phyloP scores from a whole-genome alignment of 2,113 vertebrate genomes.

The Columba janthina region DNA sequence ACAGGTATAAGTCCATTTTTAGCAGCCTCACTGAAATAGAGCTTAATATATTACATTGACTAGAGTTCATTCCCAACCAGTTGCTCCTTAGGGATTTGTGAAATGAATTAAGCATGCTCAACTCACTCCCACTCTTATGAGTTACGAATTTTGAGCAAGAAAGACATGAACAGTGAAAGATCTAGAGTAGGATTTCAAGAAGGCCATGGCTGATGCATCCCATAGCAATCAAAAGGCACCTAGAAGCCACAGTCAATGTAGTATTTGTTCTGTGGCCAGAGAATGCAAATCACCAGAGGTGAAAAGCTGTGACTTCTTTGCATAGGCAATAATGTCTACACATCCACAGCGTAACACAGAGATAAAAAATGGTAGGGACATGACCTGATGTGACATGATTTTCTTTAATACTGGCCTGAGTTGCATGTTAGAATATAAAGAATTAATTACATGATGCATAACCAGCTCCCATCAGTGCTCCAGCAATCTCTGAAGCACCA shows the following conservation, averaged over 20 bases:
- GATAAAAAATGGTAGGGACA: background rate
- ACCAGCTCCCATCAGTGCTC: background rate
- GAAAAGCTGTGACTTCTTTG: background rate
- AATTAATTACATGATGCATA: background rate
- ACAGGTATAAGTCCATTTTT: background rate
- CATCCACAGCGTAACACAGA: background rate
- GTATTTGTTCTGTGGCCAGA: background rate
- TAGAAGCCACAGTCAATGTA: background rate
- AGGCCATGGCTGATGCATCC: background rate
- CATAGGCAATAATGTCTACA: background rate
- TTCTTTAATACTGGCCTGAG: background rate
- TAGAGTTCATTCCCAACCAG: background rate
- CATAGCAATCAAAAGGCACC: background rate
- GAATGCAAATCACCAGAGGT: background rate
- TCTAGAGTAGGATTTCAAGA: background rate
- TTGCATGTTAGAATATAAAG: background rate
- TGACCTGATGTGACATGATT: background rate
- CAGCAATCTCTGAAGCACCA: background rate
- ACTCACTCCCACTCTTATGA: background rate
- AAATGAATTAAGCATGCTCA: background rate
- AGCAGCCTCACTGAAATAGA: accelerated
- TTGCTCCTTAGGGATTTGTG: background rate
- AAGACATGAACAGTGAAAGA: background rate
- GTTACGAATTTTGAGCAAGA: background rate
- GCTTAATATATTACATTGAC: background rate